A percentile compares a stretch with the other conserved stretches of the same genome.
Conservation (phyloP, 1,140 invertebrate species). For the Eueides isabella region DNA sequence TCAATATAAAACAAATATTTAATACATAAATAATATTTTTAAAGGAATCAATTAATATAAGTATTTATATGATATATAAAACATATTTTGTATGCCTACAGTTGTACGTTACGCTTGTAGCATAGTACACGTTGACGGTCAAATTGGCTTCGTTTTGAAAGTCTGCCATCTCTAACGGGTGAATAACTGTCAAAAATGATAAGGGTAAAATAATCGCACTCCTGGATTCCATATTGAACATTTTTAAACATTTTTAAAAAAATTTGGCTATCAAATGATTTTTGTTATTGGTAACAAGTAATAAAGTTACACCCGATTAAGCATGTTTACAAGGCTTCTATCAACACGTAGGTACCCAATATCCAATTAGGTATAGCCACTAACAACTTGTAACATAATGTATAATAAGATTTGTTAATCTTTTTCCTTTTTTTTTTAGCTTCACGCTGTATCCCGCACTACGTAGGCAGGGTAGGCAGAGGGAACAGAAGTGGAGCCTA, state of each 20-base stretch:
- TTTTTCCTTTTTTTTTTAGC: too few relatives aligned
- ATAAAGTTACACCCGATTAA: constrained; percentile 3
- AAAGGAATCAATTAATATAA: neutral
- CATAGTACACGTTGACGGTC: constrained; percentile 46
- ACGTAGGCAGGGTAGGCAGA: too few relatives aligned
- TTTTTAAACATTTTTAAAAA: neutral
- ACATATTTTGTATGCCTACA: neutral
- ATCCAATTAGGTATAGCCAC: neutral
- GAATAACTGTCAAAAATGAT: constrained; percentile 35
- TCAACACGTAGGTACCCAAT: neutral
- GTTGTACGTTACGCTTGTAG: neutral
- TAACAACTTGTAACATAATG: neutral
- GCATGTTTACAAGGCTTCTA: neutral
- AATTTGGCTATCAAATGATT: neutral
- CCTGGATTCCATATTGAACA: neutral
- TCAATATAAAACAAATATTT: too few relatives aligned
- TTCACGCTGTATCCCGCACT: too few relatives aligned
- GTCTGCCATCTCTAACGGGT: constrained; percentile 28
- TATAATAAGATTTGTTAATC: neutral
- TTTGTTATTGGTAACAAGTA: neutral
- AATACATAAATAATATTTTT: too few relatives aligned
- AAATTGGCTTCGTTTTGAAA: constrained; percentile 66
- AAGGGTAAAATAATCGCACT: constrained; percentile 26
- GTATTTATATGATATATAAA: neutral
- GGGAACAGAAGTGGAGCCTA: too few relatives aligned